These are phyloP conservation scores for Strigops habroptila DNA, from an alignment of 2,113 vertebrate species.

Conservation along the genomic window DNA sequence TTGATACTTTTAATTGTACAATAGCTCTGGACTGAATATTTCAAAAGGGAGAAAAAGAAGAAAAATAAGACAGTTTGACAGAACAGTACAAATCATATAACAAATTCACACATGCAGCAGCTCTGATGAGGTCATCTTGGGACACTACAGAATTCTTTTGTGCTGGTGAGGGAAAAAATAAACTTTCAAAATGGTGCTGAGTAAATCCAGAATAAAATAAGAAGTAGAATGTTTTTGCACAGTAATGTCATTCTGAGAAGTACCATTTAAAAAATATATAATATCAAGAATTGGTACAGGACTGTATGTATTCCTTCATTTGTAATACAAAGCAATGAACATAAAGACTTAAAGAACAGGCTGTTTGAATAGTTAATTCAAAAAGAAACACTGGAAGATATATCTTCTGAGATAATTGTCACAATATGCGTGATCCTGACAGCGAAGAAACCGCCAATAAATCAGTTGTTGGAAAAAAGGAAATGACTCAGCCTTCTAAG, in stretches of 20 bases:
- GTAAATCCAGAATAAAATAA: neutral
- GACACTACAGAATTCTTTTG: neutral
- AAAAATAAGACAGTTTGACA: neutral
- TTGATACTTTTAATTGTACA: neutral
- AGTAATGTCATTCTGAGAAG: neutral
- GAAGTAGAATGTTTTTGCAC: neutral
- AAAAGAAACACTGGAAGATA: neutral
- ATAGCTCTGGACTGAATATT: neutral
- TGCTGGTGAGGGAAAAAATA: neutral
- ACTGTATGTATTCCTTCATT: neutral
- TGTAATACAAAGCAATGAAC: neutral
- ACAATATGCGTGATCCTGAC: neutral
- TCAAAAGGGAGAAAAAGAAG: neutral
- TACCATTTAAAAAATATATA: neutral
- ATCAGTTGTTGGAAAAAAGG: neutral
- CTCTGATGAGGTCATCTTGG: neutral
- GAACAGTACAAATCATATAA: neutral
- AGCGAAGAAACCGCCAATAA: neutral
- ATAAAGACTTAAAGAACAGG: neutral
- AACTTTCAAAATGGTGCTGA: neutral
- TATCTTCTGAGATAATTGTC: no score
- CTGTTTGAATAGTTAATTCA: neutral
- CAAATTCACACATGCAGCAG: neutral
- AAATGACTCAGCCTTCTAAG: neutral
- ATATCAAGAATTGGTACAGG: neutral